Evolutionary conservation across 2,888 invertebrate species (phyloP), one percentile per base, ranked within the genome.

Genomic region (Venustoraphidia nigricollis): DNA sequence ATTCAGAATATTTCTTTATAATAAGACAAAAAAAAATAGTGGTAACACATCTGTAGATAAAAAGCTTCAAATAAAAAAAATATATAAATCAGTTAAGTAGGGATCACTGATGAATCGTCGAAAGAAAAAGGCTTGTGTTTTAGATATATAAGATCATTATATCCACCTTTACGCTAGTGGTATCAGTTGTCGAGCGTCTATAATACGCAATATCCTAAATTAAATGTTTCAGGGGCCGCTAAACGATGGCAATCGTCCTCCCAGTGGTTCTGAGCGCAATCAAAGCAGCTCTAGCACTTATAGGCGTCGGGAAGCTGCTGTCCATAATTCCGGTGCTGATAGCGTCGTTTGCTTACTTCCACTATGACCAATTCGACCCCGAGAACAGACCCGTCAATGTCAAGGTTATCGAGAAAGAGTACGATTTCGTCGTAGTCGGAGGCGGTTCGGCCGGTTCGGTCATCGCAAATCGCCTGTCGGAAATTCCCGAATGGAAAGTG

Each of bases 371-470:
- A 3, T 79, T 87, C 58, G 89, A 89, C 64, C 89, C 89, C 0
- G 89, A 89, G 65, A 86, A 81, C 64, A 73, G 84, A 45, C 85
- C 87, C 0, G 81, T 84, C 52, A 82, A 79, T 60, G 75, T 79
- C 50, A 75, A 76, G 53, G 64, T 71, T 38, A 65, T 87, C 2
- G 71, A 79, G 45, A 67, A 73, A 11, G 81, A 83, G 52, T 90
- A 90, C 60, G 91, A 90, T 61, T 94, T 89, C 54, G 70, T 90
- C 1, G 72, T 89, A 13, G 73, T 92, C 27, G 92, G 91, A 0
- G 86, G 79, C 2, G 91, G 91, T 0, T 86, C 88, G 0, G 90
- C 90, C 0, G 91, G 91, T 0, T 77, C 85, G 0, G 89, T 92
- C 0, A 53, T 93, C 9, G 89, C 87, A 1, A 90, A 87, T 53